Base-by-base conservation (phyloP, 2,888 invertebrate genomes). In the Erebia aethiops region DNA sequence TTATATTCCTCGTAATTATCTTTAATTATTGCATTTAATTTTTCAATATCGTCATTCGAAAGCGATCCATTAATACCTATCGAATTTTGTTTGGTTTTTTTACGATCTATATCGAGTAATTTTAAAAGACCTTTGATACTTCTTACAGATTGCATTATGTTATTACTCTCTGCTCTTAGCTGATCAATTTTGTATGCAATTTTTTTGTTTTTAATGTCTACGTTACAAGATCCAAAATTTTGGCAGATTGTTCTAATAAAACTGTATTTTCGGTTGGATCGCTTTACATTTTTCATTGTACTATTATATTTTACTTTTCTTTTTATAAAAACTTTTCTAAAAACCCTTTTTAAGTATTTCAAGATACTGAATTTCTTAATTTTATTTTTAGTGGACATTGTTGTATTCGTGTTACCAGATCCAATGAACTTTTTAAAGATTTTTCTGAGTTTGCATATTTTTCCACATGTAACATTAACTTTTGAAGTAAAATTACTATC, bases 61-160 rank as follows among this genome's bases (percentile, higher is more conserved):
- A 75, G 62, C 75, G 75, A 2, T 49, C 67, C 60, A 1, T 21
- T 67, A 11, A 58, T 14, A 80, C 73, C 4, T 21, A 75, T 78
- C 14, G 52, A 60, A 60, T 70, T 77, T 1, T 65, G 71, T 16
- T 71, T 67, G 52, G 69, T 66, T 46, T 72, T 66, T 64, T 57
- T 49, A 63, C 70, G 9, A 14, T 61, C 18, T 18, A 62, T 74
- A 11, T 77, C 57, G 10, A 76, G 62, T 52, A 76, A 52, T 71
- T 58, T 71, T 65, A 67, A 79, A 78, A 60, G 77, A 3, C 87
- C 87, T 74, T 90, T 90, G 1, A 91, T 88, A 14, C 81, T 85
- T 73, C 80, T 84, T 0, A 90, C 82, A 14, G 80, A 84, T 77
- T 79, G 84, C 9, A 91, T 76, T 68, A 90, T 85, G 51, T 76